Evolutionary conservation across 1,140 invertebrate species (phyloP), one percentile per base, ranked within the genome.

Genomic region (Zaprionus tsacasi): DNA sequence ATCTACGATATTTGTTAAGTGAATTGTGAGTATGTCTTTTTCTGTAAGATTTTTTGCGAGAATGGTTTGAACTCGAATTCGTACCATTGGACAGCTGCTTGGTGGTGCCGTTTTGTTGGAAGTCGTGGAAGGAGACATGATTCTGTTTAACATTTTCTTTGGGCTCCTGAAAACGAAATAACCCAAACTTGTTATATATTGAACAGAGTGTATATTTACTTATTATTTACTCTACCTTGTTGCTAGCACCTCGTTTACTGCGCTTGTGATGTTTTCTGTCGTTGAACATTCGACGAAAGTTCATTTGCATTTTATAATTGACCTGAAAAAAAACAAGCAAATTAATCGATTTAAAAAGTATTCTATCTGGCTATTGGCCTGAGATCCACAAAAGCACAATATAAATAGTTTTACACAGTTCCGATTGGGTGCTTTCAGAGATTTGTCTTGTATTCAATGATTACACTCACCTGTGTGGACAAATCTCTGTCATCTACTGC

Each of bases 221-320:
- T n/a, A 10, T 36, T n/a, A 12, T 36, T 65, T 21, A 27, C 12
- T 48, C 93, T 91, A 96, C 95, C 94, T 96, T 96, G 83, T 96
- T 95, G 81, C 94, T 95, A 73, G 95, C 72, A 73, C 93, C 94
- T 91, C 96, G 96, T 94, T 96, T 97, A 92, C 96, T 95, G 79
- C 96, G 95, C 91, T 97, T 96, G 82, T 97, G 95, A 93, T 97
- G 96, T 90, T 96, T 96, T 77, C 96, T 95, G 91, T 98, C 96
- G 63, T 92, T 92, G 36, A 98, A 95, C 93, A 98, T 94, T 17
- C 97, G 94, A 54, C 97, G 94, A 86, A 98, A 97, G 90, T 98
- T 98, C 95, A 98, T 96, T 93, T 98, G 97, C 93, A 97, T 97
- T 92, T 96, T 96, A 93, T 98, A 98, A 93, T 98, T 98, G 83